Conservation (phyloP, 35 echinoderm and acorn worm species). For the Apostichopus parvimensis region DNA sequence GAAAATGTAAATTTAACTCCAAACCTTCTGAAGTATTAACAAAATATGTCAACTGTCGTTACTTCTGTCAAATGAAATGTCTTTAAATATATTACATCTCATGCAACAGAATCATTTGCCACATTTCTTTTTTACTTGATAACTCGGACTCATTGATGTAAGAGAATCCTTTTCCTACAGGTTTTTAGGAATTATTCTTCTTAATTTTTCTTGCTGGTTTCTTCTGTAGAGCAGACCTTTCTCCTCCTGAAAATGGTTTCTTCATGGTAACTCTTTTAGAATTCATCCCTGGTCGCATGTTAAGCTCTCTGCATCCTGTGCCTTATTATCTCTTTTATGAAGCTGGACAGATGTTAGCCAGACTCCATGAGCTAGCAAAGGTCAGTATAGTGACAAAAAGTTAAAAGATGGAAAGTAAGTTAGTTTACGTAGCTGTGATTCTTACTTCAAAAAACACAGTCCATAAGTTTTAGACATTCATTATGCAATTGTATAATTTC, state of each 20-base stretch:
- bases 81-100: no score
- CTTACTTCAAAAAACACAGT: no score
- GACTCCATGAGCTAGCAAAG: neutral
- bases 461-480: no score
- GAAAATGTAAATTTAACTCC: no score
- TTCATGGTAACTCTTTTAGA: neutral
- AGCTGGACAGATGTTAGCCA: slow-evolving; percentile 22
- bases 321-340: slow-evolving; percentile 15
- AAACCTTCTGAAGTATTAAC: no score
- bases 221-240: neutral
- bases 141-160: no score
- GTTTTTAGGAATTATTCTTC: neutral
- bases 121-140: no score
- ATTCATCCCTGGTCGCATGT: slow-evolving; percentile 3
- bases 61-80: no score
- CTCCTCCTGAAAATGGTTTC: slow-evolving; percentile 1
- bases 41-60: no score
- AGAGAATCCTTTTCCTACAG: neutral
- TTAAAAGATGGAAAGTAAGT: no score
- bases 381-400: neutral
- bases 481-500: no score
- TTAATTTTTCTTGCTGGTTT: neutral
- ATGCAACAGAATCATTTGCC: neutral
- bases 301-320: slow-evolving; percentile 31
- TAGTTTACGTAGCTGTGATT: no score